Conservation (phyloP, 1,140 invertebrate genomes). For the Pomacea maculata region DNA sequence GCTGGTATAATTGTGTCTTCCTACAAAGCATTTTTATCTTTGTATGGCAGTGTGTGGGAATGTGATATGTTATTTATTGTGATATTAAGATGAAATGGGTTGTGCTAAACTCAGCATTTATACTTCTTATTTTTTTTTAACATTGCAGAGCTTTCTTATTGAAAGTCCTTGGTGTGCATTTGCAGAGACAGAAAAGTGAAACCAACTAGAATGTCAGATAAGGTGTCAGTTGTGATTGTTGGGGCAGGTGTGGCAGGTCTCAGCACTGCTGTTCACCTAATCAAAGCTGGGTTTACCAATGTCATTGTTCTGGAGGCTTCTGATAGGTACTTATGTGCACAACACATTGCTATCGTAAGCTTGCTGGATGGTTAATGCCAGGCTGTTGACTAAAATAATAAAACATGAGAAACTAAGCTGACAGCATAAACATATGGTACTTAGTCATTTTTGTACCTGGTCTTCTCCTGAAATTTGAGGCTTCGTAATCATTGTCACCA, state of each 20-base stretch:
- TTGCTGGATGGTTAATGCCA: not conserved
- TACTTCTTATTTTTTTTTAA: too few relatives aligned
- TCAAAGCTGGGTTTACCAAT: conserved; percentile 33
- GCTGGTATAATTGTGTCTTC: too few relatives aligned
- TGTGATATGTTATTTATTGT: too few relatives aligned
- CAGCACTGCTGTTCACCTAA: conserved; percentile 37
- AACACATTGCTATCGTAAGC: not conserved
- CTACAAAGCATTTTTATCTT: too few relatives aligned
- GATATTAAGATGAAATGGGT: too few relatives aligned
- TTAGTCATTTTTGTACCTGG: not conserved
- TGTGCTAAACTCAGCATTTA: too few relatives aligned
- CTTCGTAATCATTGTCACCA: too few relatives aligned
- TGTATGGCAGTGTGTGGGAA: too few relatives aligned
- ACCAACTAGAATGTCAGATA: not conserved
- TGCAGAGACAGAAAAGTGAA: too few relatives aligned
- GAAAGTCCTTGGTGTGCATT: too few relatives aligned
- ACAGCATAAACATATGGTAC: not conserved
- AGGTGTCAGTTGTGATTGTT: conserved; percentile 27
- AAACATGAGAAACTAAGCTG: not conserved
- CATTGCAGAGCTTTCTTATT: too few relatives aligned
- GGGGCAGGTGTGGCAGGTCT: conserved; percentile 43
- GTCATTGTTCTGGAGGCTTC: conserved; percentile 39
- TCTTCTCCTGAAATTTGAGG: not conserved
- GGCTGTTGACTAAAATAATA: not conserved
- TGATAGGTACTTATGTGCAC: conserved; percentile 32